These are phyloP conservation scores for Eurosta solidaginis DNA, from an alignment of 1,140 invertebrate species.

Conservation along the genomic window DNA sequence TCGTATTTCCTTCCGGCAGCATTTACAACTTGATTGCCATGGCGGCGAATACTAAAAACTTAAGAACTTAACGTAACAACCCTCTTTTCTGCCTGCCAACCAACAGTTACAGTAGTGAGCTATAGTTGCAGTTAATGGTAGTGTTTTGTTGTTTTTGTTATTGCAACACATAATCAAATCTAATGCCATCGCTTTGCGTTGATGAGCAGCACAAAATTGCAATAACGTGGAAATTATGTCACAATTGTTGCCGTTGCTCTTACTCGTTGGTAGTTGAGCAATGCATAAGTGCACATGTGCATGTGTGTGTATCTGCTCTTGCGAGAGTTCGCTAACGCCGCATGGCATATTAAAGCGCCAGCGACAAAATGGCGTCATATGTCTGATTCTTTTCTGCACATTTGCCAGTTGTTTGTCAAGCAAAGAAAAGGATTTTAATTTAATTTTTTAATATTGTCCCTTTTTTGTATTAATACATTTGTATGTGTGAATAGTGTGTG, in stretches of 20 bases:
- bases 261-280: too few species aligned
- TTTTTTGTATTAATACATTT: background rate
- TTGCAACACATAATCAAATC: conserved; percentile 52
- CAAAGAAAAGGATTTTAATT: background rate
- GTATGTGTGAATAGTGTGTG: background rate
- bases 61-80: background rate
- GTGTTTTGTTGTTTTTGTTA: conserved; percentile 58
- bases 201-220: conserved; percentile 32
- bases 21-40: conserved; percentile 38
- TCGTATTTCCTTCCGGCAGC: conserved; percentile 35
- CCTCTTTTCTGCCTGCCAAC: background rate
- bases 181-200: conserved; percentile 57
- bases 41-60: background rate
- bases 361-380: conserved; percentile 7
- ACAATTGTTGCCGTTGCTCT: background rate
- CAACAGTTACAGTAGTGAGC: background rate
- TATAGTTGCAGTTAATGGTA: conserved; percentile 32
- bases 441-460: background rate
- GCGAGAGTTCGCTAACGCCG: background rate
- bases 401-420: background rate
- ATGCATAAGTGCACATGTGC: background rate
- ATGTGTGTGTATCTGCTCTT: background rate
- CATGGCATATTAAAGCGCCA: background rate
- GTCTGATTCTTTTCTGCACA: background rate
- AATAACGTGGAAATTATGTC: background rate